Percentiles rank a stretch among this genome's conserved stretches.
Evolutionary conservation across 2,888 invertebrate genomes (phyloP).

Genomic region (Allophyes oxyacanthae): DNA sequence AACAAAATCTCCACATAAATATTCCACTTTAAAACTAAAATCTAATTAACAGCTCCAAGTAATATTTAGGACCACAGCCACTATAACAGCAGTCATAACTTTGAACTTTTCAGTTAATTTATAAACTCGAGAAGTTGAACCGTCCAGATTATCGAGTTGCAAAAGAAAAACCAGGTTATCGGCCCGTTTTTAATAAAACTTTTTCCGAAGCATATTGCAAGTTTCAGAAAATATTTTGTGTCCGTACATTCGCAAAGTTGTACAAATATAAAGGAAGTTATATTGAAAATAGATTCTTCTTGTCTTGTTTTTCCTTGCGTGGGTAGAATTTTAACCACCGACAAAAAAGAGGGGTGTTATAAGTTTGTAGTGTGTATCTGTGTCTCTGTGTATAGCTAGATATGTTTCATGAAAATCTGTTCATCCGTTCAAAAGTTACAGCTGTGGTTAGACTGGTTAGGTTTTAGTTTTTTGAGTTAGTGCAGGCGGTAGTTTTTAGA

Average conservation of each 20-base stretch:
- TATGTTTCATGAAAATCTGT: too few relatives aligned
- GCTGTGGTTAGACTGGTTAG: too few relatives aligned
- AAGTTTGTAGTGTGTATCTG: too few relatives aligned
- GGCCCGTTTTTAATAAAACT: slow-evolving; percentile 67
- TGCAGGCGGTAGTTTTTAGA: too few relatives aligned
- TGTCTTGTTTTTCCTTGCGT: slow-evolving; percentile 10
- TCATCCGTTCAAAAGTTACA: too few relatives aligned
- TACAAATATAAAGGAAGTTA: slow-evolving; percentile 23
- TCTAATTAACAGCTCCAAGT: slow-evolving; percentile 5
- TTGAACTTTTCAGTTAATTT: slow-evolving; percentile 19
- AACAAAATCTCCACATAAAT: not conserved
- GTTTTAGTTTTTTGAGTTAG: too few relatives aligned
- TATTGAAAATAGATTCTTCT: slow-evolving; percentile 46
- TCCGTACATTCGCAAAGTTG: slow-evolving; percentile 17
- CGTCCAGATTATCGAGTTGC: slow-evolving; percentile 44
- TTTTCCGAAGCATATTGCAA: slow-evolving; percentile 42
- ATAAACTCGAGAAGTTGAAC: slow-evolving; percentile 11
- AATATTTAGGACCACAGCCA: not conserved
- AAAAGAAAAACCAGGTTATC: slow-evolving; percentile 56
- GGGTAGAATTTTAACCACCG: too few relatives aligned
- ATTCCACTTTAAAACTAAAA: not conserved
- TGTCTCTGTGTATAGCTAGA: too few relatives aligned
- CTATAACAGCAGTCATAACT: slow-evolving; percentile 23
- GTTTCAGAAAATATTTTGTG: slow-evolving; percentile 39
- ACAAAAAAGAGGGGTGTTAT: too few relatives aligned